These are phyloP conservation scores for Lycocerus yunnanus DNA, from an alignment of 2,888 invertebrate species.

Conservation along the genomic window DNA sequence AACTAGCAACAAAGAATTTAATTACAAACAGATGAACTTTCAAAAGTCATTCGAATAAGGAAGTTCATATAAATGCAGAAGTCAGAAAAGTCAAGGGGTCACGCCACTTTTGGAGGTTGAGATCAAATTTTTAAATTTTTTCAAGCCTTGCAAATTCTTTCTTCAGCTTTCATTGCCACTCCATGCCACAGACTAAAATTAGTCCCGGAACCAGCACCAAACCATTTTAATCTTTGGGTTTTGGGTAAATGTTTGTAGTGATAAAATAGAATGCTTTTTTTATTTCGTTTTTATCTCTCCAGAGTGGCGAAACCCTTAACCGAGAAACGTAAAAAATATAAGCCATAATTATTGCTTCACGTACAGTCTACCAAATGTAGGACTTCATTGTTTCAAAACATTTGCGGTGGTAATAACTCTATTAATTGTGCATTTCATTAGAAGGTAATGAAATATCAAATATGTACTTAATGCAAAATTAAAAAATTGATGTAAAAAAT, in stretches of 20 bases:
- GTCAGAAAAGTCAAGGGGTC: background rate
- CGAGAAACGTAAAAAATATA: background rate
- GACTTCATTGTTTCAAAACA: no score
- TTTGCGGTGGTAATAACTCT: background rate
- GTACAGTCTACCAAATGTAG: background rate
- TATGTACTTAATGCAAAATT: no score
- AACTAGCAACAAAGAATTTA: background rate
- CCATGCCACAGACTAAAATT: no score
- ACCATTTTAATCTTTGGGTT: no score
- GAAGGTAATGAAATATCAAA: no score
- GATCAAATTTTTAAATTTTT: background rate
- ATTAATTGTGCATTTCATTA: background rate
- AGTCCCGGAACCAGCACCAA: no score
- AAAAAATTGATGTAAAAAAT: background rate
- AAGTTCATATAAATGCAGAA: background rate
- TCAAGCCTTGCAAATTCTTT: no score
- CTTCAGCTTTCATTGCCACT: no score
- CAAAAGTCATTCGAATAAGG: background rate
- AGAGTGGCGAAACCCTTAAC: background rate
- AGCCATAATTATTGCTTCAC: background rate
- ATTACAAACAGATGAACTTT: background rate
- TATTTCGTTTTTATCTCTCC: background rate
- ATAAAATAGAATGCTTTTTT: no score
- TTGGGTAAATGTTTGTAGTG: no score
- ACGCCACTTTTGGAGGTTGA: background rate